Base-by-base conservation (phyloP, 2,797 vertebrate genomes). In the Stomatorhinus walkeri region DNA sequence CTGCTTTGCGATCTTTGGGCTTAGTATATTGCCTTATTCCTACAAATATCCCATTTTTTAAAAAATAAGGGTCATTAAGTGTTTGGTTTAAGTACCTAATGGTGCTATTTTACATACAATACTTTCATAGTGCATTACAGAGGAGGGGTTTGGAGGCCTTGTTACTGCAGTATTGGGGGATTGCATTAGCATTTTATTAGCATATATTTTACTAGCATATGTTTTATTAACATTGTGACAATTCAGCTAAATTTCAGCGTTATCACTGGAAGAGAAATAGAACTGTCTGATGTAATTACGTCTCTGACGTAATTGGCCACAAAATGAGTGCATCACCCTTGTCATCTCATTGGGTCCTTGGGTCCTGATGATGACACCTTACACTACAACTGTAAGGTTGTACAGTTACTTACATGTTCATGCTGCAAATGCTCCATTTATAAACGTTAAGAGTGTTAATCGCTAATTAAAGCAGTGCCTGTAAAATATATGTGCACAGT, bases 101-200 rank as follows among this genome's bases (percentile, higher is more conserved):
- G 76, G 40, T 81, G 76, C 76, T 81, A 40, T 40, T 81, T 81
- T 46, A 81, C 76, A 81, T 40, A 81, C 64, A 46, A 81, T 81
- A 43, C 76, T 81, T 81, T 81, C 76, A 46, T 46, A 81, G 36
- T n/a, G 19, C 19, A 81, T 81, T 81, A 43, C 19, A 46, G 5
- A 40, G 40, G 76, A 81, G 76, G 36, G 76, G 76, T 46, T 46
- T 19, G 76, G n/a, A 19, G 40, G 76, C 76, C 19, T 81, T n/a
- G 1, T 81, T 81, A 46, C 76, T 81, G 40, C 16, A 43, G 76
- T 46, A 81, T 7, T 43, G 16, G 76, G 36, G 76, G 76, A 81
- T 81, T 46, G 19, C 40, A 81, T 81, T 40, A 81, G 76, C 76
- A 81, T 81, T 81, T 81, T 81, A 72, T 72, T 72, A 72, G 64